Percentiles rank a stretch among this genome's conserved stretches.
phyloP scores from a whole-genome alignment of 2,888 invertebrate species.

The Clanis bilineata region DNA sequence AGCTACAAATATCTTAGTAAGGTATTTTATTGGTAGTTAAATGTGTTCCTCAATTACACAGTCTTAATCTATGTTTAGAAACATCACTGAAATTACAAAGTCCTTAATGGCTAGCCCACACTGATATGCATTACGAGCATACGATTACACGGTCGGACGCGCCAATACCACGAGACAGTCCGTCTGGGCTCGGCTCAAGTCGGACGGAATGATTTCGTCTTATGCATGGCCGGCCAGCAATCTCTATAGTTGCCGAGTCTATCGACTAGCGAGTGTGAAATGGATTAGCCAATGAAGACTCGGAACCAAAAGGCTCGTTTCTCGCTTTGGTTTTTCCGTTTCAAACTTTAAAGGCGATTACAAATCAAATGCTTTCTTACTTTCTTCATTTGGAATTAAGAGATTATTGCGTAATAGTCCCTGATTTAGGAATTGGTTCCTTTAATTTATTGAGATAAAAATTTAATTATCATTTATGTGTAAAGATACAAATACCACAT shows the following conservation, averaged over 20 bases:
- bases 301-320: background rate
- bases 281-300: constrained; percentile 6
- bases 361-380: background rate
- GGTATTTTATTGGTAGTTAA: too few relatives aligned
- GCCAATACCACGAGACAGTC: constrained; percentile 24
- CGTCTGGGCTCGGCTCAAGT: constrained; percentile 29
- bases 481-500: too few relatives aligned
- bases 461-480: background rate
- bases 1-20: too few relatives aligned
- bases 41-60: too few relatives aligned
- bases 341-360: background rate
- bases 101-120: background rate
- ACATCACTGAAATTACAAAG: background rate
- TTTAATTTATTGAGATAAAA: background rate
- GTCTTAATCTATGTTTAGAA: background rate
- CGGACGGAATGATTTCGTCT: constrained; percentile 46
- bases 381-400: background rate
- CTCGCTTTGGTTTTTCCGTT: background rate
- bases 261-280: background rate
- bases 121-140: constrained; percentile 24
- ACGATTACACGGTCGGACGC: constrained; percentile 40
- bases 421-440: background rate
- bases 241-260: background rate
- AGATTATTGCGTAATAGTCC: background rate
- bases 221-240: constrained; percentile 32